Conservation (phyloP, 2,888 invertebrate genomes). For the Leptogaster cylindrica region DNA sequence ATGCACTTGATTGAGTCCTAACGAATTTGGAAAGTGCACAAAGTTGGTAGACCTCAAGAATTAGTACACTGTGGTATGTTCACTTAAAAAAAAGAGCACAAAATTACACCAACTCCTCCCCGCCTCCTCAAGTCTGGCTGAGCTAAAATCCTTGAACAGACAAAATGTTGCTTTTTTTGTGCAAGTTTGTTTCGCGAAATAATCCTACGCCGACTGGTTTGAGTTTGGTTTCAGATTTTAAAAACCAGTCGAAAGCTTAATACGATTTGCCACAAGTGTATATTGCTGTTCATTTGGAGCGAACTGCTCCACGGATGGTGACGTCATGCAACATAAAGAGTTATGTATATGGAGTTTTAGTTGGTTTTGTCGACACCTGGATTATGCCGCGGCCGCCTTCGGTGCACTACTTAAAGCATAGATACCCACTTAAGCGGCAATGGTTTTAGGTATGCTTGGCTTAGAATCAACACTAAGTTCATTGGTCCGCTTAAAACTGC, state of each 20-base stretch:
- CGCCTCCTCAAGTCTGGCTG: constrained; percentile 18
- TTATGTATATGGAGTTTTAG: background rate
- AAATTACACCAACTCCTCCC: constrained; percentile 14
- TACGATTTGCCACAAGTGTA: constrained; percentile 11
- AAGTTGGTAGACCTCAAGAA: too few species aligned
- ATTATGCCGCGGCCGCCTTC: too few species aligned
- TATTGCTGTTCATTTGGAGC: constrained; percentile 2
- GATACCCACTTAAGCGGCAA: background rate
- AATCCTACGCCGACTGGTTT: constrained; percentile 27
- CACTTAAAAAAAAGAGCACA: too few species aligned
- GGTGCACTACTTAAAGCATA: too few species aligned
- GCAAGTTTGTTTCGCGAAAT: constrained; percentile 17
- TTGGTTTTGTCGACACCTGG: background rate
- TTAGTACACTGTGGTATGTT: too few species aligned
- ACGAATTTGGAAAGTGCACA: too few species aligned
- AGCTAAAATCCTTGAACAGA: constrained; percentile 30
- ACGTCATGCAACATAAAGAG: too few species aligned
- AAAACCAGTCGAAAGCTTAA: constrained; percentile 24
- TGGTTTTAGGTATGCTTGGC: background rate
- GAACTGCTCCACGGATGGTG: too few species aligned
- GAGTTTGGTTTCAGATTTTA: constrained; percentile 12
- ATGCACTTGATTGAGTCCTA: too few species aligned
- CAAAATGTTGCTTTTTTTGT: constrained; percentile 18
- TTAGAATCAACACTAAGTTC: background rate
- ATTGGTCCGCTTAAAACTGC: constrained; percentile 15